These are phyloP conservation scores for Diploptera punctata DNA, from an alignment of 2,888 invertebrate species.

Conservation along the genomic window DNA sequence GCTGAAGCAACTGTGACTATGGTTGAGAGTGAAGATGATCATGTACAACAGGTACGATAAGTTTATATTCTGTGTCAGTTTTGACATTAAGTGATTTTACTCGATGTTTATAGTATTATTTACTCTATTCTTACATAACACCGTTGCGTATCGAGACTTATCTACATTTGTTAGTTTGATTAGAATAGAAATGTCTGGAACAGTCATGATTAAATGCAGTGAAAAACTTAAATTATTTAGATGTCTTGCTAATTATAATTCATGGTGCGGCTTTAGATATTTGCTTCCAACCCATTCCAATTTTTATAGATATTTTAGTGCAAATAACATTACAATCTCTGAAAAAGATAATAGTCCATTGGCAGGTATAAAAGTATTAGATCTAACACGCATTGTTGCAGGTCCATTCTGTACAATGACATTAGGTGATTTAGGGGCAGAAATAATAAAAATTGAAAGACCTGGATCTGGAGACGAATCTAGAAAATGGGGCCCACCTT, in stretches of 20 bases:
- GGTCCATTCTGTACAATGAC: conserved; percentile 96
- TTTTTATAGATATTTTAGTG: neutral
- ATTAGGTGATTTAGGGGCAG: conserved; percentile 90
- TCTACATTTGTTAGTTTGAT: no score
- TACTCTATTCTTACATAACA: no score
- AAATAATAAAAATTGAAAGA: conserved; percentile 90
- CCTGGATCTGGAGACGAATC: conserved; percentile 86
- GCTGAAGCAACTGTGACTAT: conserved; percentile 37
- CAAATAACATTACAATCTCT: neutral
- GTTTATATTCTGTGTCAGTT: no score
- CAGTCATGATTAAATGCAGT: no score
- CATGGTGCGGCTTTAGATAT: no score
- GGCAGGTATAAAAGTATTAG: conserved; percentile 72
- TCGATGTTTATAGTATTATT: no score
- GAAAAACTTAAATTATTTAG: no score
- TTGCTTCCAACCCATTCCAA: no score
- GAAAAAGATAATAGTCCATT: conserved; percentile 22
- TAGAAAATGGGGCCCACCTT: conserved; percentile 94
- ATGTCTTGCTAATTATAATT: no score
- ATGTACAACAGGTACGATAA: conserved; percentile 33
- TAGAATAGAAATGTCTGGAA: no score
- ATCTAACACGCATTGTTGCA: conserved; percentile 87
- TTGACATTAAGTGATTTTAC: no score
- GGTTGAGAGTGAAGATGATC: conserved; percentile 37
- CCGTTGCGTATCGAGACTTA: no score